Evolutionary conservation across 1,140 invertebrate species (phyloP), one percentile per base, ranked within the genome.

Genomic region (Saxidomus purpurata): DNA sequence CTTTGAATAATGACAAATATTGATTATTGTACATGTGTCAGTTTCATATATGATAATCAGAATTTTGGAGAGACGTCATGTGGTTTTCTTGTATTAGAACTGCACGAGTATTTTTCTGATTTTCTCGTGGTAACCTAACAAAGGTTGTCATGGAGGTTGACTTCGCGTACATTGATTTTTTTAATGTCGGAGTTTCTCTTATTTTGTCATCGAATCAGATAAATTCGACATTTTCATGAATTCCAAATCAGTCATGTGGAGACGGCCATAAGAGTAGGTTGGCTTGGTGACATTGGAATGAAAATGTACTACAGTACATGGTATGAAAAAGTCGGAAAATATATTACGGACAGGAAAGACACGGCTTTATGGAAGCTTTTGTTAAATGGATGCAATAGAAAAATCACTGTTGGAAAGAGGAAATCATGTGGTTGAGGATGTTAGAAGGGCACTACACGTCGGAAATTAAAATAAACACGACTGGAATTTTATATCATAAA

Each of bases 91-190:
- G 36, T 71, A 71, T 38, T 71, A 38, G 34, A 71, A 38, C 36
- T 38, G 67, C 34, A 71, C 34, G 67, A 71, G 34, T 38, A 22
- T 71, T 19, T 71, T 43, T 38, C 34, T n/a, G 74, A 76, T 25
- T 49, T 79, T 79, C 74, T 79, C 43, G 74, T 74, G n/a, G 69
- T 47, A 28, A 22, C 31, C 22, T 28, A 82, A 82, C 80, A 82
- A 82, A 82, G 80, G 80, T 82, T 67, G 80, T 67, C 55, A 82
- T 82, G 55, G 36, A 63, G 3, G 36, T 63, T 1, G 0, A 0
- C 19, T n/a, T 3, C 36, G 52, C 34, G 36, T 79, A 82, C 80
- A 82, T 82, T 82, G 80, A 82, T 82, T 82, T 82, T 82, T 82
- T 77, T 77, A 77, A 52, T 55, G 76, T 79, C 13, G 49, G 40